Percentiles rank a stretch among this genome's conserved stretches.
phyloP scores from a whole-genome alignment of 2,113 vertebrate genomes.

The Prietella phreatophila region DNA sequence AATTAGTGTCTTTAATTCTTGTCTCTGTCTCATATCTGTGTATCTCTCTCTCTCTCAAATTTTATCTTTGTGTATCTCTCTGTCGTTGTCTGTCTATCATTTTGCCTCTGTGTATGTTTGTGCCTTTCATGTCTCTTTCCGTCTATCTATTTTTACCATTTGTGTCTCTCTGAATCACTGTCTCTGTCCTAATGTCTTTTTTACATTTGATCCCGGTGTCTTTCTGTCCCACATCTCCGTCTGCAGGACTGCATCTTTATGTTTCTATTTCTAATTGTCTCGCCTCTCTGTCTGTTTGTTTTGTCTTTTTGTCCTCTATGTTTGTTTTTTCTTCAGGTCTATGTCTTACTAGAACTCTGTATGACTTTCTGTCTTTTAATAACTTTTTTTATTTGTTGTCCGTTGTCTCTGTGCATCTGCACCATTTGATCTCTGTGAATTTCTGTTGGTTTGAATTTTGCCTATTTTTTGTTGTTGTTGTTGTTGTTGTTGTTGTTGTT shows the following conservation, averaged over 20 bases:
- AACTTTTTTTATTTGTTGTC: too few relatives aligned
- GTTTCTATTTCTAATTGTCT: too few relatives aligned
- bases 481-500: too few relatives aligned
- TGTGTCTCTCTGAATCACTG: neutral
- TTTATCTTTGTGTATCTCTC: neutral
- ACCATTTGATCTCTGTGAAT: neutral
- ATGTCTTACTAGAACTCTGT: neutral
- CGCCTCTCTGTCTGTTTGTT: neutral
- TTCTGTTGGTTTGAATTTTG: neutral
- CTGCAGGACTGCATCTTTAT: too few relatives aligned
- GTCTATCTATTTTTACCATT: neutral
- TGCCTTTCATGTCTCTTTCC: neutral
- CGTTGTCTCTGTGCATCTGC: neutral
- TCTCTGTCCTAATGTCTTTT: too few relatives aligned
- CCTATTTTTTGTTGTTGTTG: too few relatives aligned
- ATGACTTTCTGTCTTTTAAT: neutral
- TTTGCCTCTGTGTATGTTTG: neutral
- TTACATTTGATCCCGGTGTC: too few relatives aligned
- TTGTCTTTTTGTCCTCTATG: too few relatives aligned
- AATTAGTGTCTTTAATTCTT: neutral
- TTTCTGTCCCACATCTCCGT: too few relatives aligned
- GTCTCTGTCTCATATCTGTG: neutral
- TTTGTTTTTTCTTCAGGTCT: neutral
- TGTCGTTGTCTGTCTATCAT: neutral
- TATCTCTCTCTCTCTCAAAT: neutral